Base-by-base conservation (phyloP, 2,888 invertebrate genomes). In the Nymphalis c-album region DNA sequence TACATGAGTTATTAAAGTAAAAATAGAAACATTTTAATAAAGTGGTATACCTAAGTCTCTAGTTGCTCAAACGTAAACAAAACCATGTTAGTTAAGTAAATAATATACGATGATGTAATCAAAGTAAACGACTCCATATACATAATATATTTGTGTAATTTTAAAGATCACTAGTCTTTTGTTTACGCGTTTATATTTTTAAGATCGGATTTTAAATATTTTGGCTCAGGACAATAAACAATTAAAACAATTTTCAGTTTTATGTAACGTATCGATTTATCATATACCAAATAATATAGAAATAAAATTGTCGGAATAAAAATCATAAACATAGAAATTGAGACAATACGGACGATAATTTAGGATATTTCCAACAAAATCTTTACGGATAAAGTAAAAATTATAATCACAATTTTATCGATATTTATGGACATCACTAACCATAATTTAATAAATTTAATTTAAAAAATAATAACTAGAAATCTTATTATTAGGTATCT, bases 181-280 rank as follows among this genome's bases (percentile, higher is more conserved):
- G 4, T 10, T 26, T 31, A 46, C 35, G 35, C 50, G 6, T 50
- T 50, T 58, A 58, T 53, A 20, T 46, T 47, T 55, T 20, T 57
- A 26, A 26, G 18, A 31, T 63, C 46, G 40, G 26, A 46, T 53
- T 57, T 46, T 58, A 59, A 58, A 58, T 50, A 58, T 10, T 53
- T 53, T 55, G 55, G 35, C 46, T 48, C 31, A 57, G 46, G 64
- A 64, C 64, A 64, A 64, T 64, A 64, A 64, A 64, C 35, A 26
- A 47, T 60, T 46, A 8, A n/a, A 46, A 45, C 22, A 26, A 17
- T 48, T 45, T 35, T 51, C 18, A 8, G 46, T 53, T 51, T 45
- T 31, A 22, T n/a, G 1, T 53, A 48, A n/a, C 26, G 53, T 26
- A 26, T 51, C 51, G 17, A 53, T 26, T 51, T 7, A 6, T 31